A percentile compares a stretch with the other conserved stretches of the same genome.
phyloP scores from a whole-genome alignment of 2,113 vertebrate genomes.

The Chinchilla lanigera region DNA sequence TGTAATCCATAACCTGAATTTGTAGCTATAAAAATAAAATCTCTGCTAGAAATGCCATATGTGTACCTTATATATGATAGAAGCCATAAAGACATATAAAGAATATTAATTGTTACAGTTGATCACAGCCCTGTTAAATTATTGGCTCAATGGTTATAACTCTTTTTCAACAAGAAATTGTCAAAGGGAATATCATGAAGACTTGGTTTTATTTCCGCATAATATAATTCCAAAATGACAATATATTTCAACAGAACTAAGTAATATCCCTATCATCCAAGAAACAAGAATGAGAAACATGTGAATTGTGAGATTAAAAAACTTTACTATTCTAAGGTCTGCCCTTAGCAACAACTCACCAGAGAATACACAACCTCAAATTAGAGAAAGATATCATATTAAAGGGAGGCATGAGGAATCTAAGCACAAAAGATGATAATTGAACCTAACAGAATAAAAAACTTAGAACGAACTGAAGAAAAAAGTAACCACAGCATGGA shows the following conservation, averaged over 20 bases:
- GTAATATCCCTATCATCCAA: not conserved
- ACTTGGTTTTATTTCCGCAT: not conserved
- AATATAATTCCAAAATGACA: not conserved
- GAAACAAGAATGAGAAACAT: not conserved
- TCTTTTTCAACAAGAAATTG: not conserved
- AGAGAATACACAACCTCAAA: not conserved
- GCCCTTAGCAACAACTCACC: not conserved
- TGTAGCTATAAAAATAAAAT: constrained; percentile 14
- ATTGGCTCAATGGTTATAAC: not conserved
- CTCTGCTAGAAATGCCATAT: not conserved
- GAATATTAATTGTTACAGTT: not conserved
- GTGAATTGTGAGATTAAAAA: not conserved
- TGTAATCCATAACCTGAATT: not conserved
- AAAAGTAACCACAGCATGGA: not conserved
- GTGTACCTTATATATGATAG: not conserved
- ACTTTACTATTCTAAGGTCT: not conserved
- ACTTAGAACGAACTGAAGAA: not conserved
- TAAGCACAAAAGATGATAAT: not conserved
- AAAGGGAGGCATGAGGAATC: not conserved
- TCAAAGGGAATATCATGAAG: not conserved
- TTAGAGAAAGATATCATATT: not conserved
- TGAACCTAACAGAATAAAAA: not conserved
- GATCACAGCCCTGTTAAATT: not conserved
- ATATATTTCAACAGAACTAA: not conserved
- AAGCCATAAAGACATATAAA: not conserved